Base-by-base conservation (phyloP, 2,113 vertebrate species). In the Microcebus murinus region DNA sequence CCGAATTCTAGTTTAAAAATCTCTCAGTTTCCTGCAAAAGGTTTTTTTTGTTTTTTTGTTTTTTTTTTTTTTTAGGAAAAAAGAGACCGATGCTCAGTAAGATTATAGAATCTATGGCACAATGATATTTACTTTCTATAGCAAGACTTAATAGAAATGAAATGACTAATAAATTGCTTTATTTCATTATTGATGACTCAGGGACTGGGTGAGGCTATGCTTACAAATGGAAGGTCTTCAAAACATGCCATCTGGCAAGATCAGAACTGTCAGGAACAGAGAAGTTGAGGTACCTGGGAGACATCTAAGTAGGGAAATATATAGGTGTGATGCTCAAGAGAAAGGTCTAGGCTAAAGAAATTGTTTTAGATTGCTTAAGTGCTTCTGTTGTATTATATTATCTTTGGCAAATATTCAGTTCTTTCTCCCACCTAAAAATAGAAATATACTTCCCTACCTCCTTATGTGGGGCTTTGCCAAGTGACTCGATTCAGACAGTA, bases 141-240 rank as follows among this genome's bases (percentile, higher is more conserved):
- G 61, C 4, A 73, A 59, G 23, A 57, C 42, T 89, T 67, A 63
- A 55, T 50, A 87, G 34, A 92, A 94, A 83, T 29, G 31, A 7
- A 48, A 89, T 79, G 74, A 95, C 61, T 83, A 89, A 94, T 65
- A 68, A 83, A 73, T 29, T 89, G 27, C 50, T 39, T 81, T 85
- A 36, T 48, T 86, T 92, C 17, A 67, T 67, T 73, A 79, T 21
- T 70, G 42, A 74, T 95, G 74, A 94, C 63, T 92, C 84, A 89
- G 36, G 2, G 3, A 14, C n/a, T 55, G 42, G 9, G 6, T 42
- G 31, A 87, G 57, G 12, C 83, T 84, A 27, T 82, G 27, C 1
- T 15, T 74, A 50, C 8, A 63, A 39, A 50, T 17, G 14, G 17
- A 67, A 79, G 25, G 34, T 70, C 76, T 52, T 92, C 65, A 95